A percentile compares a stretch with the other conserved stretches of the same genome.
Conservation (phyloP, 2,113 vertebrate species). For the Promerops cafer region DNA sequence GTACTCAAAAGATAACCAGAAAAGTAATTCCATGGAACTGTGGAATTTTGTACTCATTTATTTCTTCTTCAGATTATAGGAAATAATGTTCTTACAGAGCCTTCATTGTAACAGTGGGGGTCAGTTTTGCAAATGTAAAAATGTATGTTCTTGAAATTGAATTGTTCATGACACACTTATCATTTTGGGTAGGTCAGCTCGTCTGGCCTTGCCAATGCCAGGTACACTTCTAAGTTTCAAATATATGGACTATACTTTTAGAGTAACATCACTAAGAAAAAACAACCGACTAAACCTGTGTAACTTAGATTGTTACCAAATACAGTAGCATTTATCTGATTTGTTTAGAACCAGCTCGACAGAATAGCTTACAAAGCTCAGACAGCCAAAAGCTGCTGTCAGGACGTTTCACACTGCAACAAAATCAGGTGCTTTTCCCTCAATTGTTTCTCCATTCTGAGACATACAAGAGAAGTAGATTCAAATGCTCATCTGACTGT, state of each 20-base stretch:
- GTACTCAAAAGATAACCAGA: not conserved
- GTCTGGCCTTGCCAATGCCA: not conserved
- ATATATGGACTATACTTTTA: too few relatives aligned
- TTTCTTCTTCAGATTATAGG: not conserved
- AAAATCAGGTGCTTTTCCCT: not conserved
- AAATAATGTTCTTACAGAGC: not conserved
- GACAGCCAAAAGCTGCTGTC: not conserved
- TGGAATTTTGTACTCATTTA: not conserved
- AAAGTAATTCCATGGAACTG: not conserved
- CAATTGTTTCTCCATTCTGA: not conserved
- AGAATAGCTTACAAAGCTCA: not conserved
- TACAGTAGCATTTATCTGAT: not conserved
- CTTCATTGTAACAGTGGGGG: not conserved
- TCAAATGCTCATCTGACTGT: not conserved
- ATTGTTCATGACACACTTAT: not conserved
- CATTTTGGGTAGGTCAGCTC: not conserved
- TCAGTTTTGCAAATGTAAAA: not conserved
- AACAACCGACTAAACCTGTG: not conserved
- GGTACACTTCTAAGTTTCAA: not conserved
- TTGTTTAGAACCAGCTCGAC: not conserved
- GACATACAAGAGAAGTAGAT: not conserved
- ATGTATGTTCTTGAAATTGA: not conserved
- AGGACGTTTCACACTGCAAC: not conserved
- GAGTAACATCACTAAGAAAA: not conserved
- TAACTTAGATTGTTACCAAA: not conserved